Conservation (phyloP, 2,888 invertebrate genomes). For the Rhagonycha fulva region DNA sequence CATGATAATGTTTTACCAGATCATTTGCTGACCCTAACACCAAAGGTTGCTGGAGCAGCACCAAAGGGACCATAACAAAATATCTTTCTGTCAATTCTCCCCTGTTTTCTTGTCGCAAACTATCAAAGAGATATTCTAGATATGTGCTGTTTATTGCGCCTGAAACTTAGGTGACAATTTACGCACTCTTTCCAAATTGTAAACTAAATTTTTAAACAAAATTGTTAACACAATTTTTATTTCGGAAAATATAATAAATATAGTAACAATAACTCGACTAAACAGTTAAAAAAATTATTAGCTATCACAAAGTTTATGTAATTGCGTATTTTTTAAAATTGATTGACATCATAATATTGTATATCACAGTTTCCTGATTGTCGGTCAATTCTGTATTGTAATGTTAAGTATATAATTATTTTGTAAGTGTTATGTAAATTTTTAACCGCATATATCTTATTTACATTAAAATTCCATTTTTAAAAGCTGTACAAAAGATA, state of each 20-base stretch:
- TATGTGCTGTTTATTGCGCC: conserved; percentile 36
- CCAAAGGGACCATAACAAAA: conserved; percentile 35
- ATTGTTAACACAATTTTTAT: not conserved
- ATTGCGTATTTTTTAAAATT: not conserved
- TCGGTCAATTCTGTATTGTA: not conserved
- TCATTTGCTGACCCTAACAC: conserved; percentile 34
- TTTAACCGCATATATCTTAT: not conserved
- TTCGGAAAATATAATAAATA: not conserved
- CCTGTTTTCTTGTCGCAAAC: conserved; percentile 25
- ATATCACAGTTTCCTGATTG: too few species aligned
- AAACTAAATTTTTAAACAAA: not conserved
- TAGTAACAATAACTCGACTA: not conserved
- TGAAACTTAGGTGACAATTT: conserved; percentile 38
- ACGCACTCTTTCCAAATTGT: conserved; percentile 25
- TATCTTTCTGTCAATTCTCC: conserved; percentile 32
- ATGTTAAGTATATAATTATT: not conserved
- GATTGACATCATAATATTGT: too few species aligned
- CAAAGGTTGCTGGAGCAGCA: conserved; percentile 28
- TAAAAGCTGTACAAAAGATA: not conserved
- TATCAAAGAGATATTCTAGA: conserved; percentile 29
- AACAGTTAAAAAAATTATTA: too few species aligned
- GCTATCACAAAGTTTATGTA: too few species aligned
- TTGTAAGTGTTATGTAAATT: not conserved
- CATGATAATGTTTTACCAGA: conserved; percentile 27
- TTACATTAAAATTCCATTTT: not conserved